Base-by-base conservation (phyloP, 2,113 vertebrate species). In the Nothobranchius kuhntae region DNA sequence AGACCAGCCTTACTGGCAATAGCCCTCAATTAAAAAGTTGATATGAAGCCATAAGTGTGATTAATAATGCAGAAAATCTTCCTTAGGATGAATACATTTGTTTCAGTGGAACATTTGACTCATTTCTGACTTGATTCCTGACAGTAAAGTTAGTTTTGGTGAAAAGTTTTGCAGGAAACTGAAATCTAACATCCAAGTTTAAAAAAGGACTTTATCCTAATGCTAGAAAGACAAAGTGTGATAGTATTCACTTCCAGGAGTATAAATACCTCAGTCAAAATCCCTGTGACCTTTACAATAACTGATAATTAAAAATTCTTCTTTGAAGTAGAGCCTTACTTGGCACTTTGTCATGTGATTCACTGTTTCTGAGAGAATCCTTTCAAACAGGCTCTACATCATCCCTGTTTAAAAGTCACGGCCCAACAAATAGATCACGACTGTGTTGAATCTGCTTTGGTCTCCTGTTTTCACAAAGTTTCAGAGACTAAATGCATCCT, bases 11-110 rank as follows among this genome's bases (percentile, higher is more conserved):
- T 64, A 57, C 14, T 15, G 30, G 71, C 44, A 38, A 46, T 17
- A 6, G 60, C 46, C 69, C 68, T 66, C 59, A 55, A 65, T 73
- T 69, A 76, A 53, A 65, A 61, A 62, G 44, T 51, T 52, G 15
- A 61, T 53, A 47, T 66, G n/a, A 74, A 56, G 46, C 60, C 40
- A 30, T 57, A 35, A 57, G 38, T 15, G 57, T 36, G 21, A 40
- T 54, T n/a, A 26, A 17, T 17, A 46, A 24, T 14, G 30, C 26
- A 57, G 24, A 21, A 69, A n/a, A 46, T 51, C 15, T 51, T 51
- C 38, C 36, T 30, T 14, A 9, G 42, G 15, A 61, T 53, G 26
- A 53, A 9, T 0, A 8, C 38, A 4, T 6, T 62, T 56, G 24
- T 60, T 61, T 42, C 15, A 53, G 14, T 53, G 24, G 11, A 24